Conservation (phyloP, 2,888 invertebrate species). For the Hybos culiciformis region DNA sequence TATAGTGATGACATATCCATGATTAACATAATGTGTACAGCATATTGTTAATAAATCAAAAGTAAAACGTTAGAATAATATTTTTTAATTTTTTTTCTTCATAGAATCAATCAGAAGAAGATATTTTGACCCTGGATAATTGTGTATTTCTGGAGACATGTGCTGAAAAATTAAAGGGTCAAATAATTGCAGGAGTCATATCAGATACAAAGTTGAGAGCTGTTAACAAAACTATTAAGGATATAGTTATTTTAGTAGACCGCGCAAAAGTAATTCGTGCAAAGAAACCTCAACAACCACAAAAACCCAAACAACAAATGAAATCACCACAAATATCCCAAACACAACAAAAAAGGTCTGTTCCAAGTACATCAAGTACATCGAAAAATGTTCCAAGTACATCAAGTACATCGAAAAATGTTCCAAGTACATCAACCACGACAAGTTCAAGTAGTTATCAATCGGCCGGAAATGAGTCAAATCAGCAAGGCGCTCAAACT, state of each 20-base stretch:
- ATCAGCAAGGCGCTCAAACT: not conserved
- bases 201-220: constrained; percentile 45
- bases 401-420: not conserved
- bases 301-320: not conserved
- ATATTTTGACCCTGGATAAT: constrained; percentile 52
- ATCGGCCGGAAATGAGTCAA: too few species aligned
- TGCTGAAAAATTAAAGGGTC: constrained; percentile 37
- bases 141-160: constrained; percentile 39
- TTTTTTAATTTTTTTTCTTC: constrained; percentile 13
- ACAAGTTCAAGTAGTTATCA: too few species aligned
- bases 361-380: not conserved
- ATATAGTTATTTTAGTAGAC: constrained; percentile 54
- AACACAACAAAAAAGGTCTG: constrained; percentile 22
- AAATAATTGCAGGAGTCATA: constrained; percentile 52
- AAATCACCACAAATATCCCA: constrained; percentile 27
- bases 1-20: too few species aligned
- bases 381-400: not conserved
- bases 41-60: not conserved
- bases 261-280: constrained; percentile 27
- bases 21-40: too few species aligned
- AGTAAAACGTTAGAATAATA: constrained; percentile 37
- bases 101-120: constrained; percentile 48
- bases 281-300: constrained; percentile 18
- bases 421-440: not conserved
- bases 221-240: constrained; percentile 54